Evolutionary conservation across 2,113 vertebrate species (phyloP).

Genomic region (Manacus vitellinus): DNA sequence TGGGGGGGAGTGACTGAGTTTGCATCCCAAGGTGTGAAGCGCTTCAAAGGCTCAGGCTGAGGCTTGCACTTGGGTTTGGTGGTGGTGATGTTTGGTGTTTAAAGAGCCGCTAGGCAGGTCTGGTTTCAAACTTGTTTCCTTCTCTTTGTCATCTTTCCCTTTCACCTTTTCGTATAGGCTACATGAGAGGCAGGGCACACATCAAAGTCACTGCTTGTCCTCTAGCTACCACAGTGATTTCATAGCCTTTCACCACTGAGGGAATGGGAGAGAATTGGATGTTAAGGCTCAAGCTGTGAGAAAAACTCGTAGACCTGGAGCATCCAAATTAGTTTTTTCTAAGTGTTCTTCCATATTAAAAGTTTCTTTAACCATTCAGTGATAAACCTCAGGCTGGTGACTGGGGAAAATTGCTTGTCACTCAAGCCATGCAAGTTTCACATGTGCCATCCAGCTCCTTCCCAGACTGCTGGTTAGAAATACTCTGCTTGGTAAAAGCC

Average conservation of each 20-base stretch:
- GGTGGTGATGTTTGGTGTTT: not conserved
- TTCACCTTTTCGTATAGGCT: not conserved
- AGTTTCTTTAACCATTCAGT: not conserved
- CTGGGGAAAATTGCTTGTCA: not conserved
- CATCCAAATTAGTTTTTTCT: not conserved
- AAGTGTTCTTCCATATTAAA: not conserved
- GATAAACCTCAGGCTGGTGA: not conserved
- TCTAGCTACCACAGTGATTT: not conserved
- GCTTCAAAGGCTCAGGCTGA: too few species aligned
- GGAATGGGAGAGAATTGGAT: rapidly evolving
- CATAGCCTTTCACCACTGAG: not conserved
- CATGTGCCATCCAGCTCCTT: not conserved
- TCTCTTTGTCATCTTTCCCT: not conserved
- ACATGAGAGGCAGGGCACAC: too few species aligned
- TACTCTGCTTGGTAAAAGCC: not conserved
- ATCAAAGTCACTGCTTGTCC: not conserved
- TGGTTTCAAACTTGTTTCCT: not conserved
- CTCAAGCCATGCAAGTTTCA: not conserved
- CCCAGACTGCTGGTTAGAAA: not conserved
- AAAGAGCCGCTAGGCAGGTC: not conserved
- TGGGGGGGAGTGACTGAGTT: not conserved
- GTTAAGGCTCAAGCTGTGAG: not conserved
- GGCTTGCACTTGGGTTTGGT: not conserved
- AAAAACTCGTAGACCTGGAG: not conserved
- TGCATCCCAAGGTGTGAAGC: rapidly evolving